Base-by-base conservation (phyloP, 2,113 vertebrate genomes). In the Catharus minimus region DNA sequence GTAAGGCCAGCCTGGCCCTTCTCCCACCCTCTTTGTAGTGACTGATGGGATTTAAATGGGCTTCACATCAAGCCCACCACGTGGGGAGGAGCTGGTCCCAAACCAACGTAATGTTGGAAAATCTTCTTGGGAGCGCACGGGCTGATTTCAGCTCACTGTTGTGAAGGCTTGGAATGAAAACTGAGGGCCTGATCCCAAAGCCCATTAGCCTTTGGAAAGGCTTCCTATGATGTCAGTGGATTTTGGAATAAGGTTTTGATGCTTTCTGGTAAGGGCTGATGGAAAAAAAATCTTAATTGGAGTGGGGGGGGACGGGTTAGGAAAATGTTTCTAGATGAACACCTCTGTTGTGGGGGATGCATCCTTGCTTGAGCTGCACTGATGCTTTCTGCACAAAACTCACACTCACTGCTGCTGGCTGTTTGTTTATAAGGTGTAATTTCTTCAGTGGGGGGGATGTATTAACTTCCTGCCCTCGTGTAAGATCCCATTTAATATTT, bases 191-290 rank as follows among this genome's bases (percentile, higher is more conserved):
- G 84, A 90, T 93, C 92, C 93, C 93, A 94, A 92, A 95, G 86
- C 71, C 95, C 87, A 90, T 95, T 92, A 96, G 77, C 83, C 92
- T 73, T 93, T 95, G 94, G 95, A 96, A 95, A 87, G 73, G 65
- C 74, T 92, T 68, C 43, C 95, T 93, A 32, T 95, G 92, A 96
- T 96, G 94, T 95, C 95, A 95, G 93, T 73, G 80, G 81, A 69
- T 64, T 82, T 90, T 96, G 88, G 92, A 96, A 89, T 46, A 68
- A 53, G 43, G 14, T 90, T 93, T 87, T 86, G 69, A 90, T 82
- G 74, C 69, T 79, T 95, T 90, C 27, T 93, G 85, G 90, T 95
- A 89, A 84, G 36, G 36, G 50, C 13, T 75, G 69, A 81, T 82
- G 86, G 92, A 93, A 95, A 95, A 92, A 91, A 14, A 76, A 55